phyloP scores from a whole-genome alignment of 2,113 vertebrate genomes.

The Ictidomys tridecemlineatus region DNA sequence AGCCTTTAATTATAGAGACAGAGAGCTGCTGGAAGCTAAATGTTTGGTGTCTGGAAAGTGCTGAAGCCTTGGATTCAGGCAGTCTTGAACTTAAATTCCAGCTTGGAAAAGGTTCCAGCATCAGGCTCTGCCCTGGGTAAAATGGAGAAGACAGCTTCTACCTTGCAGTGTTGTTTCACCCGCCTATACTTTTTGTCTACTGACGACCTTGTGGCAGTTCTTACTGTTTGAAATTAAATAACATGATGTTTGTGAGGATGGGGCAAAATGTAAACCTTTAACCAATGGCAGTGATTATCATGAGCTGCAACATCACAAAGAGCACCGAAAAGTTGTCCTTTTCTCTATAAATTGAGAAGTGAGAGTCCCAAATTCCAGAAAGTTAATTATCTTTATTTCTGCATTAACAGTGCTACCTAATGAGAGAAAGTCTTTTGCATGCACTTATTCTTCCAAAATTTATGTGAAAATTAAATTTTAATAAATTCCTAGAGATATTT shows the following conservation, averaged over 20 bases:
- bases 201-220: not conserved
- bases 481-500: not conserved
- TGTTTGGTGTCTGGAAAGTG: not conserved
- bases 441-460: not conserved
- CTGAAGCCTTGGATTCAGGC: not conserved
- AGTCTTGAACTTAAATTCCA: not conserved
- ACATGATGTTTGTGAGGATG: not conserved
- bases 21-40: not conserved
- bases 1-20: not conserved
- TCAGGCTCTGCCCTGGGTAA: not conserved
- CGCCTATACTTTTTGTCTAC: not conserved
- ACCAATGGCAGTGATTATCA: not conserved
- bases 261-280: not conserved
- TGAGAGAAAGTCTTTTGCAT: conserved; percentile 13
- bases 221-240: not conserved
- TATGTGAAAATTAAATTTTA: conserved; percentile 36
- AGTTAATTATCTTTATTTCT: not conserved
- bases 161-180: not conserved
- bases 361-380: not conserved
- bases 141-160: not conserved
- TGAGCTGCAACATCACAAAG: not conserved
- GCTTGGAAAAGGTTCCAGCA: not conserved
- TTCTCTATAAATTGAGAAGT: conserved; percentile 26
- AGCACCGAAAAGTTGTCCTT: not conserved
- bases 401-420: not conserved